Evolutionary conservation across 2,797 vertebrate genomes (phyloP), one percentile per base, ranked within the genome.

Genomic region (Sebastes melanostomus): DNA sequence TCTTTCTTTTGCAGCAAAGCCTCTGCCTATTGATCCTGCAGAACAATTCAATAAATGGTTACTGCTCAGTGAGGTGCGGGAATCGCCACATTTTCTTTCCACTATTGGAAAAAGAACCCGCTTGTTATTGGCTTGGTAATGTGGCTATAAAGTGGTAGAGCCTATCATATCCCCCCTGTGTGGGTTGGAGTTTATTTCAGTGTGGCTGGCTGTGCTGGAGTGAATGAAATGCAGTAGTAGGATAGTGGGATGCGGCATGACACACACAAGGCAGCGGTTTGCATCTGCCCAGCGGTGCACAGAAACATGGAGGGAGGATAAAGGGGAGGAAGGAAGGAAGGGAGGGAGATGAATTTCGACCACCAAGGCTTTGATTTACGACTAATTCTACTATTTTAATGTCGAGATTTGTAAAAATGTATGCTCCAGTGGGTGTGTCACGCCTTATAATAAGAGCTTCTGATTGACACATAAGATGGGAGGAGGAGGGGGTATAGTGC

Each of bases 391-490:
- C 32, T 75, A 16, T 69, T 81, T 54, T 72, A 34, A 55, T 72
- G 34, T 42, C 27, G 54, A 20, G 62, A 63, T 74, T 82, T 72
- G 79, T 73, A 61, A 62, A 63, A 71, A n/a, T 61, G 50, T 61
- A 25, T 27, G 77, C 66, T 81, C 24, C 34, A 59, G 89, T 91
- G 94, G 91, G 92, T 91, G 92, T 94, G 91, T 92, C 90, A 55
- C 78, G 73, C 71, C 60, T 50, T 46, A 55, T 73, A 84, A 80
- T 65, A 63, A 77, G 82, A 77, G 61, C 58, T 79, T 90, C 2
- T 90, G 88, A 91, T 78, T 89, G 90, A 92, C 91, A 88, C 61
- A 83, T 81, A 63, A 77, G 24, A 81, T 62, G 75, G 78, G 77
- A 86, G 84, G 77, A 86, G 84, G 85, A 82, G 81, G 83, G 85